Base-by-base conservation (phyloP, 2,888 invertebrate species). In the Allacma fusca region DNA sequence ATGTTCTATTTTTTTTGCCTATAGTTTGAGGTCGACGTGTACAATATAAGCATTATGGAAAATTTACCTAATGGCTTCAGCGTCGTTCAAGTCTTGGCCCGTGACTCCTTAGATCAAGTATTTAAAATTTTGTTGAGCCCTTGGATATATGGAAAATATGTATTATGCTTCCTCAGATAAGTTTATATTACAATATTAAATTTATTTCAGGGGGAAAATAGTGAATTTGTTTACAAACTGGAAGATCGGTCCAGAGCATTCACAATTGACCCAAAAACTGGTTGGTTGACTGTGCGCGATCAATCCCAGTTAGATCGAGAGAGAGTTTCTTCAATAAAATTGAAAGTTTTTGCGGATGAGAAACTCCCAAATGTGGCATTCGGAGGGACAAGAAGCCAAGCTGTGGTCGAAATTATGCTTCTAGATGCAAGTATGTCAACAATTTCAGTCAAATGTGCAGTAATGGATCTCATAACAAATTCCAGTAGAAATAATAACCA, bases 1-100 rank as follows among this genome's bases (percentile, higher is more conserved):
- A n/a, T n/a, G n/a, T n/a, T n/a, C n/a, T n/a, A n/a, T 2, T 50
- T 50, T 1, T 12, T n/a, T 50, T 50, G 19, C 50, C 16, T 50
- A 2, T 50, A 94, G 84, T 96, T 96, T 83, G 95, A 95, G 86
- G 94, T 94, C 0, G 94, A 94, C 84, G 91, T 93, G 84, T 95
- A 96, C 86, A 95, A 95, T 84, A 95, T 96, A 81, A 95, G 95
- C 82, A 95, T 96, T 81, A 95, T 95, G 64, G 96, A 96, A 86
- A 96, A 96, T 86, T 88, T 95, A 34, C 95, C 95, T 0, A 94
- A 93, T 83, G 95, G 95, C 0, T 91, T 91, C 84, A 91, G 91
- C 83, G 91, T 91, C 5, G 86, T 91, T 29, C 90, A 90, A 85
- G 92, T 95, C 13, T 90, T 93, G 85, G 95, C 95, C 0, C 88